Evolutionary conservation across 2,113 vertebrate species (phyloP), one percentile per base, ranked within the genome.

Genomic region (Xenotilapia longispinis): DNA sequence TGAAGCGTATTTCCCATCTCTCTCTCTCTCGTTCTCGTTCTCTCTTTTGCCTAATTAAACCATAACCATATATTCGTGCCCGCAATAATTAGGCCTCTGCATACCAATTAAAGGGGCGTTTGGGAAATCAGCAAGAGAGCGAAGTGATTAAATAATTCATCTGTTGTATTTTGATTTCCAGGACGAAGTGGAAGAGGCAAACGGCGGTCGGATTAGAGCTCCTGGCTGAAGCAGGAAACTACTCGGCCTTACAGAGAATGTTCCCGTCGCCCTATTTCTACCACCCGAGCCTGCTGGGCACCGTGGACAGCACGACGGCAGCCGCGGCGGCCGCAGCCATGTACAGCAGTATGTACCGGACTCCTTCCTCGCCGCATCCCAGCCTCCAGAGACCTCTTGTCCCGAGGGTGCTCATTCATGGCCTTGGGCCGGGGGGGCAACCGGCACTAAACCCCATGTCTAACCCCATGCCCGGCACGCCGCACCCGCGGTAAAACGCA

Each of bases 301-400:
- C 97, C 90, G 97, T 99, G 98, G 98, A 99, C 97, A 98, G 97
- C 94, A 98, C 97, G 4, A 98, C 98, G 12, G 98, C 99, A 9
- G 98, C 99, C 1, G 98, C 99, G 1, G 98, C 98, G 2, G 98
- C 98, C 13, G 98, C 98, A 6, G 98, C 98, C 79, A 98, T 99
- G 98, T 99, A 99, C 97, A 99, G 98, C 97, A 98, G 97, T 92
- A 99, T 99, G 98, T 99, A 99, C 96, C 98, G 99, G 97, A 99
- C 98, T 98, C 98, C 98, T 81, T 96, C 98, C 1, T 94, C 98
- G 1, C 98, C 98, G 83, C 98, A 99, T 68, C 98, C 98, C 42
- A 95, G 97, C 94, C 97, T 99, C 87, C 98, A 99, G 97, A 97
- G 98, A 96, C 98, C 99, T 40, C 96, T 99, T 79, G 99, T 99